Base-by-base conservation (phyloP, 37 sponge, comb jelly and placozoan genomes). In the Diacarnus erythraeanus region DNA sequence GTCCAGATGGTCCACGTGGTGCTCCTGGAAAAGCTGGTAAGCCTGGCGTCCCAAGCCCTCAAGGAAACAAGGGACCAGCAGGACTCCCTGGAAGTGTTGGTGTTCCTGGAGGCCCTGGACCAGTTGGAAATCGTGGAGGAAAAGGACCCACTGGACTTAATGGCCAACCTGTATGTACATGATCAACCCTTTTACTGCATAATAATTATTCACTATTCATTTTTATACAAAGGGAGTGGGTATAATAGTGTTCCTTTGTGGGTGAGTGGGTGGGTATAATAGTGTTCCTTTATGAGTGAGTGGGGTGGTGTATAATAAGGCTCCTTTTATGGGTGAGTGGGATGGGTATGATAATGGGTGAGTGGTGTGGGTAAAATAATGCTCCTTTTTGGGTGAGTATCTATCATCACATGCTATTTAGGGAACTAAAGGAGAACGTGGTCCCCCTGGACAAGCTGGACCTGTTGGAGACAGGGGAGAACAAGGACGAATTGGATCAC, bases 361-460 rank as follows among this genome's bases (percentile, higher is more conserved):
- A n/a, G n/a, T n/a, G n/a, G n/a, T n/a, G n/a, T n/a, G n/a, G n/a
- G n/a, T n/a, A n/a, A n/a, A n/a, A n/a, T n/a, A n/a, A 21, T 54
- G 12, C 18, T 54, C 18, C 57, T 54, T 21, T 54, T 54, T 54
- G 18, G 12, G 57, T 54, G 57, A 54, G 57, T 54, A 54, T 12
- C 57, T 21, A 54, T 21, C 12, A 21, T 54, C 18, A 54, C 12
- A n/a, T n/a, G n/a, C n/a, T n/a, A 20, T 41, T 5, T 51, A 87
- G 87, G 88, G 88, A 37, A 34, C 78, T 51, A 88, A 82, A n/a
- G 88, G 88, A 56, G 73, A 60, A 27, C 73, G 59, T 25, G 88
- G 88, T n/a, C 77, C 77, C 17, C 83, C 83, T 35, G 88, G 88
- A 71, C 88, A 82, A 59, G 57, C 34, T 58, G 88, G 88, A 26